Conservation (phyloP, 2,888 invertebrate genomes). For the Chelonus formosanus region DNA sequence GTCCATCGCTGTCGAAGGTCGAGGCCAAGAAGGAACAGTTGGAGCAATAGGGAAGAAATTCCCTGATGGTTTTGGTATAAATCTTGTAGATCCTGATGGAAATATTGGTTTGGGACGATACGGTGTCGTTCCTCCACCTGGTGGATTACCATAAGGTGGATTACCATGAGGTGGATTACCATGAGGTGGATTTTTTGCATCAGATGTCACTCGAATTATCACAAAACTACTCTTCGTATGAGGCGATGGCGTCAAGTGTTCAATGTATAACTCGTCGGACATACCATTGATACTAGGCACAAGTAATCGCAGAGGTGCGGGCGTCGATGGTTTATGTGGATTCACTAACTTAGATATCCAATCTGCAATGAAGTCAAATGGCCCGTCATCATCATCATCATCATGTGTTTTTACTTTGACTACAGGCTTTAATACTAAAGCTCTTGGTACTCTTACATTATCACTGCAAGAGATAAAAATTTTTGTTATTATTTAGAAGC, state of each 20-base stretch:
- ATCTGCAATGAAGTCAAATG: conserved; percentile 46
- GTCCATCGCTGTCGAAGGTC: background rate
- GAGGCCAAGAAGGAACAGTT: background rate
- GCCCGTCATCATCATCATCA: conserved; percentile 35
- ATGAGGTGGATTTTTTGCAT: background rate
- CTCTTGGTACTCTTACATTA: conserved; percentile 38
- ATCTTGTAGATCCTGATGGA: too few species aligned
- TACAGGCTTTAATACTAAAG: conserved; percentile 46
- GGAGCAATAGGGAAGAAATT: too few species aligned
- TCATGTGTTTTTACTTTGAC: conserved; percentile 38
- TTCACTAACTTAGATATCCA: conserved; percentile 36
- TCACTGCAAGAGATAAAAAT: conserved; percentile 14
- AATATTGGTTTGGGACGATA: too few species aligned
- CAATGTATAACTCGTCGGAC: conserved; percentile 47
- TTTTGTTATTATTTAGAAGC: too few species aligned
- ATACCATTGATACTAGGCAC: conserved; percentile 46
- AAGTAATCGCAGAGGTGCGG: conserved; percentile 48
- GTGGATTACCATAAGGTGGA: background rate
- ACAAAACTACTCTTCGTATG: conserved; percentile 39
- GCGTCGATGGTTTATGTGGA: conserved; percentile 27
- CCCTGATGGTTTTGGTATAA: too few species aligned
- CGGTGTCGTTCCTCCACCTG: background rate
- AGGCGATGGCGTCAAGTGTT: conserved; percentile 43
- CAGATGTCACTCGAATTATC: conserved; percentile 44
- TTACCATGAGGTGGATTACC: background rate